A percentile compares a stretch with the other conserved stretches of the same genome.
Conservation (phyloP, 2,888 invertebrate genomes). For the Chrysodeixis includens region DNA sequence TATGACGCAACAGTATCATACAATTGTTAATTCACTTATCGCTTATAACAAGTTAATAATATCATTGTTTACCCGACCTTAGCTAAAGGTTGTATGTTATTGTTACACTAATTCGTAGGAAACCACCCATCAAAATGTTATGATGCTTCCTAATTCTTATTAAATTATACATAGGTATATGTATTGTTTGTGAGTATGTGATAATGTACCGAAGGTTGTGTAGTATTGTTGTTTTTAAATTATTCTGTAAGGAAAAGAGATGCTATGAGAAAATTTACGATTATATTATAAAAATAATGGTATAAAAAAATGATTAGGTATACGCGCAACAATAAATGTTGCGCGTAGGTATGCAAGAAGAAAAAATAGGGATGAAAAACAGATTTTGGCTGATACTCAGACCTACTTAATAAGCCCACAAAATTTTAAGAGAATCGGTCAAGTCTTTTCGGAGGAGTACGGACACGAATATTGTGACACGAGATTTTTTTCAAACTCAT, state of each 20-base stretch:
- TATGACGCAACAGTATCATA: slow-evolving; percentile 21
- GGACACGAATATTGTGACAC: too few relatives aligned
- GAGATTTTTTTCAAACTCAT: too few relatives aligned
- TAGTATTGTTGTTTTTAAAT: not conserved
- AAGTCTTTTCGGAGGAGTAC: too few relatives aligned
- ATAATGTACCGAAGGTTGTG: not conserved
- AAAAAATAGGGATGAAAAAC: too few relatives aligned
- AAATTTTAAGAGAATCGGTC: too few relatives aligned
- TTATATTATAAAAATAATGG: too few relatives aligned
- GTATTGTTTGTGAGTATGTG: not conserved
- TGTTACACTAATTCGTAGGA: slow-evolving; percentile 45
- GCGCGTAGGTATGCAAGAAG: too few relatives aligned
- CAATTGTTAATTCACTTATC: slow-evolving; percentile 35
- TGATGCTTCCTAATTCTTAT: slow-evolving; percentile 37
- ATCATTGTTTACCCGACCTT: slow-evolving; percentile 48
- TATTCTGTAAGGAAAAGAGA: not conserved
- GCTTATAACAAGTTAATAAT: slow-evolving; percentile 22
- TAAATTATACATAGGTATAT: slow-evolving; percentile 2
- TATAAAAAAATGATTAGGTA: too few relatives aligned
- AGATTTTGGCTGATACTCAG: too few relatives aligned
- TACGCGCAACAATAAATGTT: too few relatives aligned
- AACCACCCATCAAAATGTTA: slow-evolving; percentile 39
- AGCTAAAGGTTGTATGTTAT: slow-evolving; percentile 34
- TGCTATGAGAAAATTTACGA: not conserved
- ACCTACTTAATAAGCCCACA: too few relatives aligned